Evolutionary conservation across 1,140 invertebrate species (phyloP).

Genomic region (Semibalanus balanoides): DNA sequence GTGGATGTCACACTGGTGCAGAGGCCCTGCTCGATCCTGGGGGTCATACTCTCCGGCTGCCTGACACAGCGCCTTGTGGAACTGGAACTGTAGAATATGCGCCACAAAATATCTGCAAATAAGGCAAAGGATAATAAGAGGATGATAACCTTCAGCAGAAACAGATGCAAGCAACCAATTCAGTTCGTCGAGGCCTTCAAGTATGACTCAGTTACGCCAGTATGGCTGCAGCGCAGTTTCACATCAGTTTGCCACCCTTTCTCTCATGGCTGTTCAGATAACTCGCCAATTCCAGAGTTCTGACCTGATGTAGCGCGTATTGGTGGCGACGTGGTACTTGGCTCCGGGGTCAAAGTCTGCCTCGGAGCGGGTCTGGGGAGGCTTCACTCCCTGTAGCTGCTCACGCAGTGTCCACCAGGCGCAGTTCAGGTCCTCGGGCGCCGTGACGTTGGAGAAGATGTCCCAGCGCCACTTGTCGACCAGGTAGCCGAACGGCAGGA

Average conservation of each 20-base stretch:
- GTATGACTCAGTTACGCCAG: too few species aligned
- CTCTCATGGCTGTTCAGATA: background rate
- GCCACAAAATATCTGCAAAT: constrained; percentile 63
- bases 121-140: too few species aligned
- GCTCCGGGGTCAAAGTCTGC: constrained; percentile 70
- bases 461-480: constrained; percentile 81
- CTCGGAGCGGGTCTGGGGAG: constrained; percentile 55
- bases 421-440: constrained; percentile 54
- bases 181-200: too few species aligned
- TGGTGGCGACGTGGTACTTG: constrained; percentile 70
- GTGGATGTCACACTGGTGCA: constrained; percentile 48
- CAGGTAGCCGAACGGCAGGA: constrained; percentile 72
- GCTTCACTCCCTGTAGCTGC: constrained; percentile 60
- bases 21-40: constrained; percentile 42
- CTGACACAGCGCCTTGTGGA: constrained; percentile 66
- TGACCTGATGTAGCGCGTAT: constrained; percentile 66
- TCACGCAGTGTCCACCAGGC: constrained; percentile 52
- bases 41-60: constrained; percentile 63
- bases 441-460: constrained; percentile 58
- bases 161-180: too few species aligned
- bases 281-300: background rate
- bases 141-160: too few species aligned
- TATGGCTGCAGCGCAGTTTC: too few species aligned
- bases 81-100: constrained; percentile 79
- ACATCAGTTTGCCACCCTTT: background rate